Evolutionary conservation across 2,888 invertebrate genomes (phyloP), one percentile per base, ranked within the genome.

Genomic region (Prenolepis imparis): DNA sequence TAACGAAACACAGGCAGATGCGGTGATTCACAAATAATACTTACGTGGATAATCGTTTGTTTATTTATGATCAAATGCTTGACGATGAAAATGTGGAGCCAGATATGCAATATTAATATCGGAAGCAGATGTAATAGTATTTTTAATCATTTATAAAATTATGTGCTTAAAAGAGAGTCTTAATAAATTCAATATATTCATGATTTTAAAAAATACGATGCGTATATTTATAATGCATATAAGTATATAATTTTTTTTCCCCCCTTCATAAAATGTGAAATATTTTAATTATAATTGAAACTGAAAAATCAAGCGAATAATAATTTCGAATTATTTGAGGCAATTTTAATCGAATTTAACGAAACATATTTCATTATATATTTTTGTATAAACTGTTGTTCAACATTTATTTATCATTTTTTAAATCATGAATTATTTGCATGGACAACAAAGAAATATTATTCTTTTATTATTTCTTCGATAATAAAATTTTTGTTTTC

Each of bases 71-170:
- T 41, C 41, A n/a, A 73, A 28, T 6, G 24, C 4, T 6, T 57
- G 18, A 57, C 39, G 52, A 55, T 21, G n/a, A 57, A 72, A 72
- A 39, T 41, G 36, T 59, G 4, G 18, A 73, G 18, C 0, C 11
- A 57, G 28, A 39, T 41, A 41, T 57, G 39, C 39, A 39, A 44
- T 15, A 15, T 61, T 61, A 52, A 44, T 73, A 32, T 73, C 8
- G 15, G 9, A 8, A 73, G 1, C 1, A n/a, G 28, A 0, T 3
- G 3, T 39, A 39, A 41, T n/a, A 3, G 5, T 18, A 21, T 24
- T 72, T 70, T 59, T 39, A 28, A 73, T 61, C 4, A 8, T 36
- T 24, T 28, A 41, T 36, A 59, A 73, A 73, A 24, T 12, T 59
- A 15, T 18, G 5, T 18, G 18, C 4, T 18, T 0, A 24, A 57